Percentiles rank a stretch among this genome's conserved stretches.
Conservation (phyloP, 2,888 invertebrate species). For the Chloromyia formosa region DNA sequence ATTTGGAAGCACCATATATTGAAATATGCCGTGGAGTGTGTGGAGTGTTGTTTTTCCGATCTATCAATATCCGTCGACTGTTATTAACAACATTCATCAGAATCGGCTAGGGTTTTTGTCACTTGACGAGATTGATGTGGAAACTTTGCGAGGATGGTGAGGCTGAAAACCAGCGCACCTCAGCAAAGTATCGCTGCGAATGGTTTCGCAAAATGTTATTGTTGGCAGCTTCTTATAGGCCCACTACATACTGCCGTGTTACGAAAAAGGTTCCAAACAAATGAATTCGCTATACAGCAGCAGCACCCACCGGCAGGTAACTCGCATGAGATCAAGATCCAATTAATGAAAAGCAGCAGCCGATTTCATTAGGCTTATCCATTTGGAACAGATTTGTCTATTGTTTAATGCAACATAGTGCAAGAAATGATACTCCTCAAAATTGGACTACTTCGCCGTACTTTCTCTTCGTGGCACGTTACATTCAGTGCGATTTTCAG, state of each 20-base stretch:
- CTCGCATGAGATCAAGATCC: not conserved
- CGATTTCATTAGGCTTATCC: constrained; percentile 31
- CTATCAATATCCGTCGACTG: not conserved
- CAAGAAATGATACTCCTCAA: constrained; percentile 18
- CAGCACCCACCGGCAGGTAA: not conserved
- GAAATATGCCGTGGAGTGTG: not conserved
- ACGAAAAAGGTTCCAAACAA: not conserved
- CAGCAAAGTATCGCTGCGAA: not conserved
- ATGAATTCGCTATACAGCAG: not conserved
- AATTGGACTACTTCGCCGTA: not conserved
- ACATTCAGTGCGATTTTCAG: not conserved
- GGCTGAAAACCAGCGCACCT: not conserved
- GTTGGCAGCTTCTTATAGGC: constrained; percentile 17
- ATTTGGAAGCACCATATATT: not conserved
- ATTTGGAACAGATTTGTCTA: constrained; percentile 31
- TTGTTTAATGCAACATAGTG: constrained; percentile 9
- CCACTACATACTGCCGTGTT: not conserved
- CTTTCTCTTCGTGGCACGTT: not conserved
- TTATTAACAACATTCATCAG: constrained; percentile 15
- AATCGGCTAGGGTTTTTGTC: constrained; percentile 12
- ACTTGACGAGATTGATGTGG: constrained; percentile 27
- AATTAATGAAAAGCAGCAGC: constrained; percentile 7
- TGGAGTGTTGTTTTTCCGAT: constrained; percentile 17
- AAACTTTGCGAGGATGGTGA: constrained; percentile 11
- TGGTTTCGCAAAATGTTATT: constrained; percentile 8